phyloP scores from a whole-genome alignment of 2,888 invertebrate species.

The Corbicula japonica region DNA sequence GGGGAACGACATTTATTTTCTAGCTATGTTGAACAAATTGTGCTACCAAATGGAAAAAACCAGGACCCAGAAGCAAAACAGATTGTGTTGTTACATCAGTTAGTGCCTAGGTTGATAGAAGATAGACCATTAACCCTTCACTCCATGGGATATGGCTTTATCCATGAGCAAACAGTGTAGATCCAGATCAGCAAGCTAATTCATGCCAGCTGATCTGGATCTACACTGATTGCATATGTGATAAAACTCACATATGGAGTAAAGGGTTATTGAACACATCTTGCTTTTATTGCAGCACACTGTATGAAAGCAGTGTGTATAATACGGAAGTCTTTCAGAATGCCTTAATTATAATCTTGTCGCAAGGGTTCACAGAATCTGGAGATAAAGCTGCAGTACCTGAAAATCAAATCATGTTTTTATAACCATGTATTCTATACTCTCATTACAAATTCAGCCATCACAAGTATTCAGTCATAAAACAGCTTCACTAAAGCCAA shows the following conservation, averaged over 20 bases:
- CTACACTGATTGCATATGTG: no score
- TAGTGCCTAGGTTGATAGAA: constrained; percentile 33
- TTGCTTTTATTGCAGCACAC: no score
- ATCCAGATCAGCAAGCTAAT: no score
- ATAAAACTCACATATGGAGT: no score
- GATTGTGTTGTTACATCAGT: constrained; percentile 9
- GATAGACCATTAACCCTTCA: no score
- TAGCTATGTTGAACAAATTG: constrained; percentile 38
- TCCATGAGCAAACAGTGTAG: no score
- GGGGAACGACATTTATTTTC: not conserved
- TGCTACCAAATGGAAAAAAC: constrained; percentile 32
- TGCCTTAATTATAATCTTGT: constrained; percentile 57
- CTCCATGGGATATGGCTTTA: no score
- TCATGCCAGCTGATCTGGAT: no score
- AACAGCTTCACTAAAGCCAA: no score
- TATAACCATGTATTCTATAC: no score
- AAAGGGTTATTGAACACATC: no score
- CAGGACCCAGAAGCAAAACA: constrained; percentile 4
- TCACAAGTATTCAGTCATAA: not conserved
- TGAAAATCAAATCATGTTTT: constrained; percentile 2
- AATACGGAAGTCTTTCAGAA: constrained; percentile 55
- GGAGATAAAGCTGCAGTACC: constrained; percentile 33
- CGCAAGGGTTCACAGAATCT: constrained; percentile 16
- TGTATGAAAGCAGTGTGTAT: constrained; percentile 13
- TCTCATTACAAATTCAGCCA: not conserved